Evolutionary conservation across 2,797 vertebrate species (phyloP).

Genomic region (Antrozous pallidus): DNA sequence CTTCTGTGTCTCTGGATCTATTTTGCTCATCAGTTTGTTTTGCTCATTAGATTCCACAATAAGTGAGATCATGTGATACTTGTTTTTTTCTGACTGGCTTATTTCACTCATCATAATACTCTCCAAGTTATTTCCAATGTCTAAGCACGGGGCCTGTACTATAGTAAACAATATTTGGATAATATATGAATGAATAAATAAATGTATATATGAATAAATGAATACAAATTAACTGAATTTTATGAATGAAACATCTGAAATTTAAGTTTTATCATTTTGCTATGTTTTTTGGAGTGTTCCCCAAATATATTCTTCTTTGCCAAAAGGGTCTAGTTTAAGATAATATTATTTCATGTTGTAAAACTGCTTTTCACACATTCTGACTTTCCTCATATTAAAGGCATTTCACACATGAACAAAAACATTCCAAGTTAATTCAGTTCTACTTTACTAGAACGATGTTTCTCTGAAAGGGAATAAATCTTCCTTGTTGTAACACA

Average conservation of each 20-base stretch:
- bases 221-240: neutral
- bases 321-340: neutral
- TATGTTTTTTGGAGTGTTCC: neutral
- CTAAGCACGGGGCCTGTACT: neutral
- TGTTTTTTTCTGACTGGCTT: no score
- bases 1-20: no score
- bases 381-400: constrained; percentile 79
- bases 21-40: no score
- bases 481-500: neutral
- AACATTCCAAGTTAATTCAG: neutral
- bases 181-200: neutral
- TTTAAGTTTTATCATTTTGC: neutral
- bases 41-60: no score
- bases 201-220: neutral
- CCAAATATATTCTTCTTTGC: neutral
- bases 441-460: neutral
- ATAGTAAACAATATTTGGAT: neutral
- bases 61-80: no score
- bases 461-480: neutral
- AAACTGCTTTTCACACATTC: constrained; percentile 75
- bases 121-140: neutral
- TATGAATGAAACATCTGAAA: neutral
- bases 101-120: no score
- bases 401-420: constrained; percentile 75
- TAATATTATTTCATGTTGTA: constrained; percentile 62